phyloP scores from a whole-genome alignment of 2,113 vertebrate species.

The Tapirus terrestris region DNA sequence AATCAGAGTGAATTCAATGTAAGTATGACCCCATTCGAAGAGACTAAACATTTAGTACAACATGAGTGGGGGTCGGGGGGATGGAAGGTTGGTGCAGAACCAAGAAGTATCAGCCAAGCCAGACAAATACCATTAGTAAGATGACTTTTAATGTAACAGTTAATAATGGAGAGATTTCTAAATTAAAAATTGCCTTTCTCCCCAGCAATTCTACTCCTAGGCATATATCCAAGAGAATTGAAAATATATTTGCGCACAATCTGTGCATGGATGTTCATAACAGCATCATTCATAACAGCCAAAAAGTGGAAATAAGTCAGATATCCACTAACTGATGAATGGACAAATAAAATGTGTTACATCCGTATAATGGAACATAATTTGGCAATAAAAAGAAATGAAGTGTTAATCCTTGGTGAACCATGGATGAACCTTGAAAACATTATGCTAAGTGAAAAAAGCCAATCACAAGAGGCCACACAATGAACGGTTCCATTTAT shows the following conservation, averaged over 20 bases:
- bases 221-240: not conserved
- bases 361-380: not conserved
- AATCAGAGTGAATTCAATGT: constrained; percentile 70
- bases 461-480: not conserved
- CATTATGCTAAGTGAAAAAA: not conserved
- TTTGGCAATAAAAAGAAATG: not conserved
- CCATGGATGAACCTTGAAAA: not conserved
- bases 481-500: not conserved
- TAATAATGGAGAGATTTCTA: constrained; percentile 37
- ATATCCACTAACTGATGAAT: not conserved
- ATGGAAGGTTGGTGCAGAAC: not conserved
- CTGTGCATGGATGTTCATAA: not conserved
- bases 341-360: not conserved
- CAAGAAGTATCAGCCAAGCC: not conserved
- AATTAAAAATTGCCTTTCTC: constrained; percentile 23
- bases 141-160: not conserved
- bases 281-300: not conserved
- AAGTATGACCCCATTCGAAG: constrained; percentile 40
- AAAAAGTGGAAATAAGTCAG: not conserved
- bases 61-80: not conserved
- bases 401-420: not conserved
- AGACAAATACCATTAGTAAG: not conserved
- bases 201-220: not conserved
- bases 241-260: not conserved
- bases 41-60: constrained; percentile 50